These are phyloP conservation scores for Homarus gammarus DNA, from an alignment of 2,888 invertebrate genomes.

Conservation along the genomic window DNA sequence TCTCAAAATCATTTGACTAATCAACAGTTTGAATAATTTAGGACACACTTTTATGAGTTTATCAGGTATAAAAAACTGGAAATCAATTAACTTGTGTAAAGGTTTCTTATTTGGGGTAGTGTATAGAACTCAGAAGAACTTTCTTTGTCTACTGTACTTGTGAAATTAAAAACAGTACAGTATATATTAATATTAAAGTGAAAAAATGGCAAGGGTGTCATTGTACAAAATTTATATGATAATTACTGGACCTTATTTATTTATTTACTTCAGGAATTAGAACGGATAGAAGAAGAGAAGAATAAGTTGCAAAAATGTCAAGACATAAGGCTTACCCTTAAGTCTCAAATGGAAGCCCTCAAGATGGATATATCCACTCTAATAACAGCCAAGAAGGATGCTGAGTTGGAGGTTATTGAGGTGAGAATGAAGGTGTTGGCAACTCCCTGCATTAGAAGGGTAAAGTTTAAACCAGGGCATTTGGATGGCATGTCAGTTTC, in stretches of 20 bases:
- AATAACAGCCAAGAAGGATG: slow-evolving; percentile 12
- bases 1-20: too few species aligned
- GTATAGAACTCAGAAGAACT: too few species aligned
- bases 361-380: slow-evolving; percentile 6
- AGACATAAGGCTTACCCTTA: background rate
- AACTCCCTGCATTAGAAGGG: background rate
- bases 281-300: slow-evolving; percentile 28
- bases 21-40: too few species aligned
- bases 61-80: too few species aligned
- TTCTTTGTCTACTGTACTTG: too few species aligned
- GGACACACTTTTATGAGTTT: too few species aligned
- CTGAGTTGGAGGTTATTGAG: slow-evolving; percentile 35
- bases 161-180: too few species aligned
- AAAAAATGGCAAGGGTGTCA: too few species aligned
- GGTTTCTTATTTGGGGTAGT: too few species aligned
- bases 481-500: background rate
- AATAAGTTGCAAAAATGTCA: slow-evolving; percentile 1
- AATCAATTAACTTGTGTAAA: too few species aligned
- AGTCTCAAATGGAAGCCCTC: background rate
- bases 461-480: background rate
- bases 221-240: too few species aligned
- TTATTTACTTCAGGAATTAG: slow-evolving; percentile 6
- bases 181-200: too few species aligned
- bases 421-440: background rate
- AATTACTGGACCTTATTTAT: background rate